phyloP scores from a whole-genome alignment of 2,797 vertebrate species.

The Sebastiscus albofasciatus region DNA sequence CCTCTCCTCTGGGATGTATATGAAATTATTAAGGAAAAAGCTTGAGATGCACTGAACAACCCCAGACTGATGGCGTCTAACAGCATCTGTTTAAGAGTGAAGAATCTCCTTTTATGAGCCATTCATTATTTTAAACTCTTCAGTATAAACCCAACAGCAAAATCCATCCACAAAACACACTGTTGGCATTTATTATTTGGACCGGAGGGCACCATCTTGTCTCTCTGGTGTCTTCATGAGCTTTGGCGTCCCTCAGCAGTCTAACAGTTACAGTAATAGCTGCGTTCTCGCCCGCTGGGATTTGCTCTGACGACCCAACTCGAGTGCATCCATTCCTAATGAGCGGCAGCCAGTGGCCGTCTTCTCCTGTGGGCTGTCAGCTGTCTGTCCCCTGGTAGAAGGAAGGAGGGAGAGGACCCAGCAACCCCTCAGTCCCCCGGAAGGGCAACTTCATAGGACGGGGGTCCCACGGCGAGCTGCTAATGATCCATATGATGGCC shows the following conservation, averaged over 20 bases:
- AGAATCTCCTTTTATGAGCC: conserved; percentile 32
- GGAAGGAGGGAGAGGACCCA: conserved; percentile 37
- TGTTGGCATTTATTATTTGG: conserved; percentile 52
- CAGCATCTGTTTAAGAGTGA: conserved; percentile 18
- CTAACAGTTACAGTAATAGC: conserved; percentile 39
- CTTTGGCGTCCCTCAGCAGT: conserved; percentile 41
- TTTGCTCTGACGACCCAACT: conserved; percentile 50
- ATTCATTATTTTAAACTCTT: conserved; percentile 54
- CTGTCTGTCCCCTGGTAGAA: conserved; percentile 50
- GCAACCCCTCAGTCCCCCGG: conserved; percentile 29
- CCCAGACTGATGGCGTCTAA: conserved; percentile 8
- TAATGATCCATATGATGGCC: conserved; percentile 74
- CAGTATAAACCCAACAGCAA: conserved; percentile 10
- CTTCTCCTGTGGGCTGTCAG: conserved; percentile 60
- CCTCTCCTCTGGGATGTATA: conserved; percentile 13
- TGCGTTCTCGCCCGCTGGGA: conserved; percentile 38
- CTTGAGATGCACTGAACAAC: neutral
- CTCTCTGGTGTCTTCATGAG: conserved; percentile 33
- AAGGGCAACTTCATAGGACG: conserved; percentile 46
- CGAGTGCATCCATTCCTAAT: conserved; percentile 61
- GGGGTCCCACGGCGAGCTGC: conserved; percentile 66
- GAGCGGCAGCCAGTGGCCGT: conserved; percentile 49
- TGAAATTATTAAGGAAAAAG: neutral
- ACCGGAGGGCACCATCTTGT: conserved; percentile 31
- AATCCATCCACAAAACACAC: conserved; percentile 19